phyloP scores from a whole-genome alignment of 2,888 invertebrate genomes.

The Punctoribates punctum region DNA sequence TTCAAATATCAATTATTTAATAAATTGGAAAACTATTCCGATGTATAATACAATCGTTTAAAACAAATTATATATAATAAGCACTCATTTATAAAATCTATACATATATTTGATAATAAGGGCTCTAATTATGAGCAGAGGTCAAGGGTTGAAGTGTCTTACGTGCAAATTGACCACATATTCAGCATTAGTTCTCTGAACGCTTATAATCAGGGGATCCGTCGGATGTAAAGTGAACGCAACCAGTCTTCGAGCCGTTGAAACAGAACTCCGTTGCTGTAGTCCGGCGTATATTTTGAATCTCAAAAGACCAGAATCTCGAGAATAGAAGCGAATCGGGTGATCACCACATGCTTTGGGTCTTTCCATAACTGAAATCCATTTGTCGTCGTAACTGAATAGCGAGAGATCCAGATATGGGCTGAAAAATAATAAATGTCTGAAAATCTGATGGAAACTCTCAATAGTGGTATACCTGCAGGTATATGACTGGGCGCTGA shows the following conservation, averaged over 20 bases:
- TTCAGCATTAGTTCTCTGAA: constrained; percentile 85
- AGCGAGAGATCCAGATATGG: constrained; percentile 87
- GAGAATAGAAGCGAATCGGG: constrained; percentile 86
- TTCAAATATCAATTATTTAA: too few species aligned
- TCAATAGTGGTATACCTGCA: constrained; percentile 55
- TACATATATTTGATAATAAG: neutral
- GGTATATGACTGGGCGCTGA: constrained; percentile 89
- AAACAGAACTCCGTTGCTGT: constrained; percentile 62
- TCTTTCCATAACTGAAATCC: constrained; percentile 90
- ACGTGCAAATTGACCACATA: constrained; percentile 94
- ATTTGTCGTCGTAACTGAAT: constrained; percentile 92
- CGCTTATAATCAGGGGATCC: constrained; percentile 92
- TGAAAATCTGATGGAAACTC: too few species aligned
- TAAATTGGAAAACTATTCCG: too few species aligned
- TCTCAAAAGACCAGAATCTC: constrained; percentile 65
- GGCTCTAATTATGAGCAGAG: neutral
- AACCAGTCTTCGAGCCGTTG: constrained; percentile 69
- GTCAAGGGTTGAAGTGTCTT: constrained; percentile 58
- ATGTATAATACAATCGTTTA: too few species aligned
- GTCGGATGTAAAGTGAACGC: constrained; percentile 95
- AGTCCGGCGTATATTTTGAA: constrained; percentile 70
- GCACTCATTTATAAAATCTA: neutral
- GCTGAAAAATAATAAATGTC: constrained; percentile 56
- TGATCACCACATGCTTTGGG: constrained; percentile 89
- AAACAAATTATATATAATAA: too few species aligned